These are phyloP conservation scores for Campoletis raptor DNA, from an alignment of 2,888 invertebrate species.

Conservation along the genomic window DNA sequence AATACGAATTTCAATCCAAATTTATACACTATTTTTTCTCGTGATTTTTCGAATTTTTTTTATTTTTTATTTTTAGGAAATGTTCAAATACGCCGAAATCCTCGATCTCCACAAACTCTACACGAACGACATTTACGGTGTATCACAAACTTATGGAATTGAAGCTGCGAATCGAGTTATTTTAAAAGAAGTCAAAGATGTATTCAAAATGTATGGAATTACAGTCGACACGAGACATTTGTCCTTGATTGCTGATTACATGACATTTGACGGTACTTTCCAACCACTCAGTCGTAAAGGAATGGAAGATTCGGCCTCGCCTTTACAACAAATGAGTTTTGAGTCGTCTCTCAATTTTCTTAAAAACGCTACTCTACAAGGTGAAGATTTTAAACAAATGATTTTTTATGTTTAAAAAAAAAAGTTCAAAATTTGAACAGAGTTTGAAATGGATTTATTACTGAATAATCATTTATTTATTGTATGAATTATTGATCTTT, in stretches of 20 bases:
- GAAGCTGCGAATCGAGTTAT: slow-evolving; percentile 97
- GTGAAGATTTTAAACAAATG: slow-evolving; percentile 79
- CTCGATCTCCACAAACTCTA: slow-evolving; percentile 94
- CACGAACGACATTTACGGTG: slow-evolving; percentile 97
- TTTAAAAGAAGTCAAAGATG: slow-evolving; percentile 97
- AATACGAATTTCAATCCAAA: not conserved
- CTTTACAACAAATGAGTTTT: slow-evolving; percentile 99
- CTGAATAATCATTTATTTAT: slow-evolving; percentile 5
- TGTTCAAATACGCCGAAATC: slow-evolving; percentile 93
- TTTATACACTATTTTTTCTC: not conserved
- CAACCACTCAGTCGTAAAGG: slow-evolving; percentile 96
- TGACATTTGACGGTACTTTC: slow-evolving; percentile 97
- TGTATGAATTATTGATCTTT: not conserved
- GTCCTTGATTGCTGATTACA: slow-evolving; percentile 97
- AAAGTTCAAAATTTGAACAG: not conserved
- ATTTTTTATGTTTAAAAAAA: not conserved
- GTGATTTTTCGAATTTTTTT: not conserved
- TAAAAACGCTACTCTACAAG: slow-evolving; percentile 90
- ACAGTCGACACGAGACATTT: slow-evolving; percentile 97
- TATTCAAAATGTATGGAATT: slow-evolving; percentile 99
- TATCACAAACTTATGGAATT: slow-evolving; percentile 96
- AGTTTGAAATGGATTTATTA: not conserved
- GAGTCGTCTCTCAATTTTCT: slow-evolving; percentile 96
- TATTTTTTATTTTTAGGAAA: slow-evolving; percentile 87
- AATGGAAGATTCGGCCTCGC: slow-evolving; percentile 96